A percentile compares a stretch with the other conserved stretches of the same genome.
phyloP scores from a whole-genome alignment of 2,888 invertebrate species.

The Drosophila imparisetae region DNA sequence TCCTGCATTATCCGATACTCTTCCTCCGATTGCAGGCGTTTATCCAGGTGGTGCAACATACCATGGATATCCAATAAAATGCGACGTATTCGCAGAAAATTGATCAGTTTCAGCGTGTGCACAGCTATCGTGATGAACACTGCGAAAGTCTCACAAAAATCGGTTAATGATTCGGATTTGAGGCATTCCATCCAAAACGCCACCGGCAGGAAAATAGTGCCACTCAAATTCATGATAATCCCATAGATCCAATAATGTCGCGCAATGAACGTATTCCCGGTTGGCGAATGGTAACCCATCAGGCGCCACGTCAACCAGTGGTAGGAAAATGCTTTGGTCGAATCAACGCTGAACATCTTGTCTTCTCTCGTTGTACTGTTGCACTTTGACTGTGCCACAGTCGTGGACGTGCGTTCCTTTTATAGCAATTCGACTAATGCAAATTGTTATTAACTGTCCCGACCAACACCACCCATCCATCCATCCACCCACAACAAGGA shows the following conservation, averaged over 20 bases:
- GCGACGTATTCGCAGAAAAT: conserved; percentile 51
- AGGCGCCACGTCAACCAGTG: conserved; percentile 78
- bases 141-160: conserved; percentile 71
- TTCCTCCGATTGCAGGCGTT: conserved; percentile 39
- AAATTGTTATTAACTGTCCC: conserved; percentile 34
- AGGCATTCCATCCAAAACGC: conserved; percentile 58
- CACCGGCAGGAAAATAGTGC: conserved; percentile 48
- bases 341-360: conserved; percentile 42
- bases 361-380: neutral
- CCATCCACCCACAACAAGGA: neutral
- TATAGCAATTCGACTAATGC: conserved; percentile 34
- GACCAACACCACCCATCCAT: neutral
- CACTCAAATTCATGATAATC: conserved; percentile 49
- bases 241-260: conserved; percentile 63
- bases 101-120: conserved; percentile 70
- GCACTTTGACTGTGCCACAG: conserved; percentile 7
- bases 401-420: conserved; percentile 1
- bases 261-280: conserved; percentile 38
- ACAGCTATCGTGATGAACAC: conserved; percentile 52
- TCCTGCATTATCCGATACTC: conserved; percentile 57
- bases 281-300: conserved; percentile 68
- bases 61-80: conserved; percentile 55
- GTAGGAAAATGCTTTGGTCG: conserved; percentile 63
- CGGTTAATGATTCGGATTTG: conserved; percentile 53
- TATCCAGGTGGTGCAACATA: conserved; percentile 68